These are phyloP conservation scores for Vireo griseus DNA, from an alignment of 2,797 vertebrate genomes.

Conservation along the genomic window DNA sequence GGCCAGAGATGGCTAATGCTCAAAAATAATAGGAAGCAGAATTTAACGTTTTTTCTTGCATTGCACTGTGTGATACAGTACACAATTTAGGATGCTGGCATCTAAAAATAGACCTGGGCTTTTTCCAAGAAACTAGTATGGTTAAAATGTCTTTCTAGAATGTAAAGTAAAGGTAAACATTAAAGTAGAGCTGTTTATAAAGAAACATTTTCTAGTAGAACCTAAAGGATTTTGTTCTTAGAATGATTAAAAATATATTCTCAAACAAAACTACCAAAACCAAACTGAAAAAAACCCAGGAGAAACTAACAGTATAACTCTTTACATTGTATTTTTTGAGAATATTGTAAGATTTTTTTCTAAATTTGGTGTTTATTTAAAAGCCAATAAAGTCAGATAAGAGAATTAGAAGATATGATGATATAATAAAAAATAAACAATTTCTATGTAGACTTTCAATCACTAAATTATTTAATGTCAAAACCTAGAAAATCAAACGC, in stretches of 20 bases:
- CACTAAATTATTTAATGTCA: conserved; percentile 67
- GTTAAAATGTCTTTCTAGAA: conserved; percentile 46
- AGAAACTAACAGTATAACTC: not conserved
- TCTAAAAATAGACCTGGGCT: conserved; percentile 42
- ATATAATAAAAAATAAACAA: conserved; percentile 50
- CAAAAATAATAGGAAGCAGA: conserved; percentile 48
- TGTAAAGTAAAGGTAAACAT: conserved; percentile 3
- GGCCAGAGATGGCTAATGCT: not conserved
- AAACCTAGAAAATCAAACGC: conserved; percentile 69
- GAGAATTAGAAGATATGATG: not conserved
- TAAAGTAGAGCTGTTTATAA: not conserved
- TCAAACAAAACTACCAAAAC: fast-evolving
- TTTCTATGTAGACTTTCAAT: conserved; percentile 52
- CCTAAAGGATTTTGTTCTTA: not conserved
- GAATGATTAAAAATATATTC: not conserved
- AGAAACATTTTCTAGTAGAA: not conserved
- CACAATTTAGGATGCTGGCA: conserved; percentile 17
- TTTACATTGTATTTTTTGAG: not conserved
- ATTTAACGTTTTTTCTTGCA: conserved; percentile 10
- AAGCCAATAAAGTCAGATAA: not conserved
- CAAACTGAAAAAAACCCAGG: not conserved
- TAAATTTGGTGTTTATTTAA: conserved; percentile 50
- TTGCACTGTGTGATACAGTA: conserved; percentile 2
- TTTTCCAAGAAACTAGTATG: conserved; percentile 31
- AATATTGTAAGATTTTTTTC: not conserved